phyloP scores from a whole-genome alignment of 2,797 vertebrate species.

The Argya squamiceps region DNA sequence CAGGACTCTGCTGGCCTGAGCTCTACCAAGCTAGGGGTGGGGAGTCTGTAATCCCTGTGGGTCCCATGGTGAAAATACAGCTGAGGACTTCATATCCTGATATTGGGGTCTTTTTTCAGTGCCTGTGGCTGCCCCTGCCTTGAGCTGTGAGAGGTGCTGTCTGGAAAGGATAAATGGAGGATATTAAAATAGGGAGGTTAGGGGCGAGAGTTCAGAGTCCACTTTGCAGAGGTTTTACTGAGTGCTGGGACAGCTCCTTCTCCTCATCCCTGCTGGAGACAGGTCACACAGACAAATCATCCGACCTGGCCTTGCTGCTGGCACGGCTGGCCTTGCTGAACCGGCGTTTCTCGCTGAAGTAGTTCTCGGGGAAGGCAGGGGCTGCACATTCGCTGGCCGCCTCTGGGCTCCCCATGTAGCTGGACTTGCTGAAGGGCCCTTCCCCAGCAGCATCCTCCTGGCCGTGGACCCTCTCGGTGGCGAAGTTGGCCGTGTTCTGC shows the following conservation, averaged over 20 bases:
- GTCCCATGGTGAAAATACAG: background rate
- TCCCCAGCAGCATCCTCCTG: slow-evolving; percentile 76
- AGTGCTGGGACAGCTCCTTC: background rate
- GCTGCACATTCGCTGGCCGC: slow-evolving; percentile 71
- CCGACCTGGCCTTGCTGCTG: slow-evolving; percentile 88
- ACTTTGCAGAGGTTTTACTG: background rate
- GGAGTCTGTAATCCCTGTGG: background rate
- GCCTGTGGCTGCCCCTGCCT: background rate
- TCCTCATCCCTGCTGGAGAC: background rate
- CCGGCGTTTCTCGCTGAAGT: slow-evolving; percentile 84
- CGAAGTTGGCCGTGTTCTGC: slow-evolving; percentile 91
- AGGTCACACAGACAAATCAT: slow-evolving; percentile 88
- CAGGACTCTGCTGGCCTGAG: background rate
- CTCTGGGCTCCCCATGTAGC: slow-evolving; percentile 76
- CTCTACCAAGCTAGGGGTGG: background rate
- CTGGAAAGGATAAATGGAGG: background rate
- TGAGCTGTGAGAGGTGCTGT: background rate
- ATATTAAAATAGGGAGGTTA: background rate
- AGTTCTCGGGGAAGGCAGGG: slow-evolving; percentile 68
- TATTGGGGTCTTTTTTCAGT: background rate
- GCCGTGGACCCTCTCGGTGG: slow-evolving; percentile 83
- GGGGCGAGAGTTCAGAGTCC: background rate
- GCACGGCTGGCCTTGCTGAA: slow-evolving; percentile 88
- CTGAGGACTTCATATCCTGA: fast-evolving
- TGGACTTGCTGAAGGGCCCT: slow-evolving; percentile 83